phyloP scores from a whole-genome alignment of 1,140 invertebrate genomes.

The Drosophila grimshawi region DNA sequence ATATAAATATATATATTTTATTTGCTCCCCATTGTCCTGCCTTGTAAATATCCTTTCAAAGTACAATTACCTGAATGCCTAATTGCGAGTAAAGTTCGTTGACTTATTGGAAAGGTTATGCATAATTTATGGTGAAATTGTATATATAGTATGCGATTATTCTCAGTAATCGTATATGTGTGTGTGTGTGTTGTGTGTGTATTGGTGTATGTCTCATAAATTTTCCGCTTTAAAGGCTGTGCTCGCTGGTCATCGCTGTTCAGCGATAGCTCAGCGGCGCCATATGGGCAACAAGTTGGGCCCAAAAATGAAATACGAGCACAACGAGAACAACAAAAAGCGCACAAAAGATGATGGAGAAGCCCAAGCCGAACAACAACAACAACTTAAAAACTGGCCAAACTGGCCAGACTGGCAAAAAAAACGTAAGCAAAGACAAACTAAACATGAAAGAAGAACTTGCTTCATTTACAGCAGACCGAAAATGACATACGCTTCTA shows the following conservation, averaged over 20 bases:
- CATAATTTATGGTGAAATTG: conserved; percentile 77
- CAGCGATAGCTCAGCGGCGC: conserved; percentile 68
- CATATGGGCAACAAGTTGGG: conserved; percentile 60
- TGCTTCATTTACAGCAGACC: not conserved
- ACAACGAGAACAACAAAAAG: conserved; percentile 56
- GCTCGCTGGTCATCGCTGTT: conserved; percentile 35
- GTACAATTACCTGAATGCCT: conserved; percentile 16
- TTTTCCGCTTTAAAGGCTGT: conserved; percentile 59
- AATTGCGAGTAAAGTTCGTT: conserved; percentile 49
- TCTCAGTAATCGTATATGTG: not conserved
- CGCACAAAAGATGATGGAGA: conserved; percentile 61
- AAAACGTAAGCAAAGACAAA: conserved; percentile 18
- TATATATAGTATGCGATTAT: conserved; percentile 55
- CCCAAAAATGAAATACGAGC: conserved; percentile 75
- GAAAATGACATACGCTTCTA: conserved; percentile 32
- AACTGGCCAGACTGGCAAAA: conserved; percentile 66
- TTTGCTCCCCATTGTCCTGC: conserved; percentile 16
- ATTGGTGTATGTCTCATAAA: conserved; percentile 60
- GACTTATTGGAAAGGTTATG: conserved; percentile 68
- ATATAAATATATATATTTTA: too few species aligned
- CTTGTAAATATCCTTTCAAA: not conserved
- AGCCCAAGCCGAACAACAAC: conserved; percentile 49
- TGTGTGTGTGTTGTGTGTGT: conserved; percentile 15
- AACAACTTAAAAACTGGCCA: conserved; percentile 56
- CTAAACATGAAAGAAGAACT: conserved; percentile 21